Conservation (phyloP, 2,888 invertebrate species). For the Frankliniella intonsa region DNA sequence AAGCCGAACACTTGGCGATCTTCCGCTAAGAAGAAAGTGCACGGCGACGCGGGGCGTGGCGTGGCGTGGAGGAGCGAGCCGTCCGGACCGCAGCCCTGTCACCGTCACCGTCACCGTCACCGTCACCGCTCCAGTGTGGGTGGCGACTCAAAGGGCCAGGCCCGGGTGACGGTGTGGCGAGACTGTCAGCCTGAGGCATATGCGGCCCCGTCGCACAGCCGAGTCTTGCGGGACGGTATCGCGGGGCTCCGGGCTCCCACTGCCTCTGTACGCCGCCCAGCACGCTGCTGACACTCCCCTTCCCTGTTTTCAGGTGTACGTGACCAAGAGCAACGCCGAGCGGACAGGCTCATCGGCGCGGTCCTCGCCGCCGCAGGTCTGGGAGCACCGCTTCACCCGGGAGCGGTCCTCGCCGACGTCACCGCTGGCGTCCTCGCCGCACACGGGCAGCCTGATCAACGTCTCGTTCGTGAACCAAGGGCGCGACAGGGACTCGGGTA, state of each 20-base stretch:
- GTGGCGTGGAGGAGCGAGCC: neutral
- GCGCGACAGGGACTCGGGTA: slow-evolving; percentile 40
- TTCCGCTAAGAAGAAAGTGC: slow-evolving; percentile 19
- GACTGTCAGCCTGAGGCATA: neutral
- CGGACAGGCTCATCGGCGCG: slow-evolving; percentile 41
- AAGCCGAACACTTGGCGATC: neutral
- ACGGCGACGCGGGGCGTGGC: neutral
- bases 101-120: no score
- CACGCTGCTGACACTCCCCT: neutral
- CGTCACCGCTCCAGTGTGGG: no score
- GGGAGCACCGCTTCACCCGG: slow-evolving; percentile 35
- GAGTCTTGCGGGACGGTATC: neutral
- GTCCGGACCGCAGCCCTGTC: neutral
- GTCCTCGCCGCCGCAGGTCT: slow-evolving; percentile 49
- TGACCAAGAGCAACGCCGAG: slow-evolving; percentile 39
- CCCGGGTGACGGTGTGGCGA: no score
- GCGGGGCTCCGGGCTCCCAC: neutral
- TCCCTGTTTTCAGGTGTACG: slow-evolving; percentile 36
- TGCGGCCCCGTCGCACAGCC: neutral
- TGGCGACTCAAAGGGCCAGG: no score
- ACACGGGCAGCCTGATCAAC: slow-evolving; percentile 41
- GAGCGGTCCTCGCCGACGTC: slow-evolving; percentile 32
- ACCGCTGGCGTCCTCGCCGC: slow-evolving; percentile 31
- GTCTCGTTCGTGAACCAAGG: slow-evolving; percentile 45
- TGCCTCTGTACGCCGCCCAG: neutral